Conservation (phyloP, 2,113 vertebrate genomes). For the Pomatostomus ruficeps region DNA sequence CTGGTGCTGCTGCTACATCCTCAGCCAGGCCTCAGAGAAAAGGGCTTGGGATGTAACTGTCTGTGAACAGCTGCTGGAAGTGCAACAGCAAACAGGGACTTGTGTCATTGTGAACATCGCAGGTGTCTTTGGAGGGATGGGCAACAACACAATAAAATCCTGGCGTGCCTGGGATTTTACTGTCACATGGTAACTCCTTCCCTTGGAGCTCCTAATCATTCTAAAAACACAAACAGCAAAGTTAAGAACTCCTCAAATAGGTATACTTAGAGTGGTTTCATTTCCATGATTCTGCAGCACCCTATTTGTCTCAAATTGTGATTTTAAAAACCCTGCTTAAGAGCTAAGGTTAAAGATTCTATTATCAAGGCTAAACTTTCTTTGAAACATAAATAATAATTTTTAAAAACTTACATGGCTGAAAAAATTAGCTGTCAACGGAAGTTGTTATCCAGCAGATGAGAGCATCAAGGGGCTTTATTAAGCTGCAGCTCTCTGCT, state of each 20-base stretch:
- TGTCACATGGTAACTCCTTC: not conserved
- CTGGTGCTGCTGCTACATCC: not conserved
- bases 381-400: not conserved
- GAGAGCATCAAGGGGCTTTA: constrained; percentile 20
- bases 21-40: not conserved
- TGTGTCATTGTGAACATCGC: not conserved
- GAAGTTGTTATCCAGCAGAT: not conserved
- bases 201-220: not conserved
- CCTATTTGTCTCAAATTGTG: not conserved
- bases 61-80: not conserved
- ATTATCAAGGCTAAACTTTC: not conserved
- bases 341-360: not conserved
- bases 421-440: constrained; percentile 31
- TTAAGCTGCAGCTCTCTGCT: not conserved
- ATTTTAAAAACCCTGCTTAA: not conserved
- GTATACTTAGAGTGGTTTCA: not conserved
- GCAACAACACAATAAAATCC: not conserved
- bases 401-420: not conserved
- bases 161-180: not conserved
- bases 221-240: not conserved
- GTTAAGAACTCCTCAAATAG: not conserved
- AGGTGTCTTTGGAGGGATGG: not conserved
- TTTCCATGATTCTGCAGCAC: not conserved
- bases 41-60: not conserved
- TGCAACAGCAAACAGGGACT: not conserved